Base-by-base conservation (phyloP, 92 coral and sea anemone species). In the Porites evermanni region DNA sequence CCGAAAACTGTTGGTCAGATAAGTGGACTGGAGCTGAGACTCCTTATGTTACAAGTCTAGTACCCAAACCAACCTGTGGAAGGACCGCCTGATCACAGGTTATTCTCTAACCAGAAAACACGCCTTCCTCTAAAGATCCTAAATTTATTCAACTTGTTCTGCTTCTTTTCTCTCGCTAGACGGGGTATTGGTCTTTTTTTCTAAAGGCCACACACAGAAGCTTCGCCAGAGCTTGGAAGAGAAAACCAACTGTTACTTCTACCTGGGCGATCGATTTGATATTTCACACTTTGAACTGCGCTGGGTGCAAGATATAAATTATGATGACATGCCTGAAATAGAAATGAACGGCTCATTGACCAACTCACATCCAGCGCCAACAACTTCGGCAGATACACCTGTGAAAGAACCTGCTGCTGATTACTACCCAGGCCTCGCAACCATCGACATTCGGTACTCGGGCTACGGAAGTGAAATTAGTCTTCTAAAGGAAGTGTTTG, bases 281-380 rank as follows among this genome's bases (percentile, higher is more conserved):
- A 86, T 94, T 56, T 86, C 80, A 11, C 92, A 94, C 78, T 94
- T 94, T 58, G 95, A 94, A 79, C 87, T 94, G 66, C 94, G 93
- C 4, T 94, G 98, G 98, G 70, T 69, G 72, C 80, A 85, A 72
- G 89, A 88, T 60, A 72, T 50, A 16, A 74, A 38, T 20, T 73
- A 78, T 53, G 65, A 69, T 24, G 81, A 67, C 16, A 38, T 71
- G 4, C 68, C 74, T 7, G 59, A 50, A 47, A 51, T 73, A 38
- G 3, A 26, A 10, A 13, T 20, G 7, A 12, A 58, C 19, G 32
- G 53, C 1, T 20, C 56, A 13, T 13, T 20, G 26, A 7, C 23
- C 54, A 64, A 61, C 78, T 70, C 24, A 51, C 16, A 60, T 17
- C 11, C 63, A 14, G 52, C 24, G 24, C 24, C 70, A 24, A 70